Evolutionary conservation across 2,797 vertebrate genomes (phyloP), one percentile per base, ranked within the genome.

Genomic region (Smutsia temminckii): DNA sequence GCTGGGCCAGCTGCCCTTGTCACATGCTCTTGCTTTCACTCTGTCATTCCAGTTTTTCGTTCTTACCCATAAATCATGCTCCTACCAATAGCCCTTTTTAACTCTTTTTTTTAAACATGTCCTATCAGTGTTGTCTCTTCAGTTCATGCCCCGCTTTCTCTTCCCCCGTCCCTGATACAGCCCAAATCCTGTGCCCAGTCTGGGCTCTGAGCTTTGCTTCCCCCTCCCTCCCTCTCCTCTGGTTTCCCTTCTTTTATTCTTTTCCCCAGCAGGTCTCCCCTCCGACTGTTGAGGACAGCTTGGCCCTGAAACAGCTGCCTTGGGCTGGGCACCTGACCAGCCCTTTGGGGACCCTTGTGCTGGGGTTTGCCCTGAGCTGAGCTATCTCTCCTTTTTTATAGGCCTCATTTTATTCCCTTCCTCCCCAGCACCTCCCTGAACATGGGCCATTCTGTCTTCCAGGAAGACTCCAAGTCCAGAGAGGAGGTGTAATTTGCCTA

Each of bases 401-500:
- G 18, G 2, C 40, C 61, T 90, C 8, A 13, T 27, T 18, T 75
- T 20, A 42, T 23, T 3, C 29, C 21, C 34, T 6, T 1, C 18
- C 34, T 32, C 46, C 25, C 32, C 16, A 37, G 6, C 10, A 12
- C 5, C 25, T 13, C 21, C 32, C 6, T 83, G 40, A 91, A 49
- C 14, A 42, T 34, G 6, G 40, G 0, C 34, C 64, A 7, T 89
- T 89, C 49, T 95, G 17, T 66, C 71, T 94, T 96, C 29, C 68
- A 85, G 96, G 93, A 68, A 94, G 69, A 80, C 42, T 71, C 66
- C 23, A 63, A 68, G 87, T 66, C 85, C 78, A 84, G 74, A 80
- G 69, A 92, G 63, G 69, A 89, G 9, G 69, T 32, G 29, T 86
- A 63, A 64, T 17, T 71, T 63, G 55, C 64, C 46, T 27, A 25